Evolutionary conservation across 2,113 vertebrate genomes (phyloP), one percentile per base, ranked within the genome.

Genomic region (Hemibagrus wyckioides): DNA sequence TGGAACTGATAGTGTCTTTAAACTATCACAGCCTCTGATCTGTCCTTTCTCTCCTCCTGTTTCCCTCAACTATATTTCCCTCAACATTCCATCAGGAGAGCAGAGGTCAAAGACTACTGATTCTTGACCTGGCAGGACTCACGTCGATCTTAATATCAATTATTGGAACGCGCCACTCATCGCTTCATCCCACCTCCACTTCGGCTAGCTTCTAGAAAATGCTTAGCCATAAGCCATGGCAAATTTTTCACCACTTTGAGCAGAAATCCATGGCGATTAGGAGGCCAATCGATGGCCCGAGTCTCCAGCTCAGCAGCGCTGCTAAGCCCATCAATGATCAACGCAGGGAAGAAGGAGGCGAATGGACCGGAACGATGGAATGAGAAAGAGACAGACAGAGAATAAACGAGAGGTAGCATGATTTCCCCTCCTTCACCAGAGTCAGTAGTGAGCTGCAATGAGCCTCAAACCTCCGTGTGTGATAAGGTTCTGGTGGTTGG

Each of bases 181-280:
- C 84, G 61, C 71, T 86, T 80, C 61, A 85, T 83, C 86, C 80
- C 82, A 76, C 59, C 86, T 85, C 67, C 44, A 36, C 75, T 33
- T 85, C 41, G 28, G 39, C 39, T 82, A 73, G 86, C 61, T 56
- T 80, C 85, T 36, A 85, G 85, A 88, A 91, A 91, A 86, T 90
- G 86, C 81, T 86, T 87, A 88, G 86, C 83, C 81, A 80, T 85
- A 82, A 73, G 87, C 84, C 69, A 57, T 67, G 85, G 85, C 83
- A 86, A 85, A 91, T 85, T 89, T 89, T 88, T 88, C 85, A 89
- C 82, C 85, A 87, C 90, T 89, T 89, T 86, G 57, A 86, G 85
- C 88, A 89, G 89, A 91, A 90, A 89, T 90, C 89, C 88, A 91
- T 89, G 85, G 77, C 86, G 83, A 83, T 91, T 84, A 90, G 48